Conservation (phyloP, 2,797 vertebrate species). For the Sebastes aleutianus region DNA sequence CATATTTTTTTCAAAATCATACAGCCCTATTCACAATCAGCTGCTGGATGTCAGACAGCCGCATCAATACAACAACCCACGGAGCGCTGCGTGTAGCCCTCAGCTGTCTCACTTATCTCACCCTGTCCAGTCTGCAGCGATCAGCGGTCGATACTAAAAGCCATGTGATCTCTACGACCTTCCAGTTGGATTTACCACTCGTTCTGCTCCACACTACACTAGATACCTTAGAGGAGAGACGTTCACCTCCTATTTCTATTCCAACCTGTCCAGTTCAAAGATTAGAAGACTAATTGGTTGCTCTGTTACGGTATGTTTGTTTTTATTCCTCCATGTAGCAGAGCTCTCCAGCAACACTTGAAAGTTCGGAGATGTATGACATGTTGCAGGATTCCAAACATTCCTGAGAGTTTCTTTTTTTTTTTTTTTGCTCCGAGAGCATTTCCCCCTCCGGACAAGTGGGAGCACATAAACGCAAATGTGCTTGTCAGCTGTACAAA, state of each 20-base stretch:
- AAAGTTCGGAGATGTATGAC: conserved; percentile 29
- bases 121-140: conserved; percentile 16
- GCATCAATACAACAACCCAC: conserved; percentile 30
- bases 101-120: conserved; percentile 38
- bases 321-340: background rate
- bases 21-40: background rate
- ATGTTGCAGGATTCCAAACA: conserved; percentile 68
- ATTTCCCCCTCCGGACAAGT: conserved; percentile 46
- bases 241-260: background rate
- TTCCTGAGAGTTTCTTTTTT: conserved; percentile 46
- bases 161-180: conserved; percentile 31
- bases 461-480: conserved; percentile 23
- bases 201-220: background rate
- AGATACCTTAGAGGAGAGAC: background rate
- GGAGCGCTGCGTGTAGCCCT: conserved; percentile 5
- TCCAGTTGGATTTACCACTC: conserved; percentile 18
- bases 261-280: background rate
- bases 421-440: background rate
- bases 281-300: background rate
- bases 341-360: conserved; percentile 31
- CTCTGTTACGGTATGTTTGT: conserved; percentile 11
- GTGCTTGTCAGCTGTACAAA: conserved; percentile 48
- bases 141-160: conserved; percentile 39
- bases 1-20: too few relatives aligned
- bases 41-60: conserved; percentile 13